Conservation (phyloP, 2,797 vertebrate species). For the Pteropus rufus region DNA sequence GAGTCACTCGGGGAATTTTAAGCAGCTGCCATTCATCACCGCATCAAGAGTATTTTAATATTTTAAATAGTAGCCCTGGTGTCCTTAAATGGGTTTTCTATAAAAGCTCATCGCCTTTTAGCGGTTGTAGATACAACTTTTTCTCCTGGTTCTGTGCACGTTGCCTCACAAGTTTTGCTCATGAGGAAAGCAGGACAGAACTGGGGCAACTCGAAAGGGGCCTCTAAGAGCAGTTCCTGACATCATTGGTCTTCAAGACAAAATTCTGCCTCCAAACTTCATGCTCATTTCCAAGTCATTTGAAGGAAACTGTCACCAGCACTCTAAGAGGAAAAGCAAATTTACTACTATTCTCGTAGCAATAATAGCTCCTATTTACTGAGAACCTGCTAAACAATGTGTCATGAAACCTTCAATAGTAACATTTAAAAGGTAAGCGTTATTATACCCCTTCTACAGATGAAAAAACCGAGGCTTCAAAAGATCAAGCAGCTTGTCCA, state of each 20-base stretch:
- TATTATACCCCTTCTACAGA: background rate
- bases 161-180: background rate
- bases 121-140: background rate
- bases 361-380: background rate
- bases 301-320: background rate
- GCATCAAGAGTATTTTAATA: background rate
- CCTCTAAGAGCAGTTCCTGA: background rate
- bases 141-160: background rate
- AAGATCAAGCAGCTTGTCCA: background rate
- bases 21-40: background rate
- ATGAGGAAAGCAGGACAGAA: background rate
- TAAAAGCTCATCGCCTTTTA: background rate
- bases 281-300: background rate
- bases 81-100: background rate
- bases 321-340: background rate
- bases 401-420: background rate
- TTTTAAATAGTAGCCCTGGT: background rate
- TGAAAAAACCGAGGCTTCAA: background rate
- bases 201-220: background rate
- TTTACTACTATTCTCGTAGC: background rate
- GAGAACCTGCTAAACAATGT: background rate
- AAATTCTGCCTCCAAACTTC: background rate
- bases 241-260: background rate
- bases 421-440: background rate
- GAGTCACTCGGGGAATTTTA: background rate